Evolutionary conservation across 2,888 invertebrate species (phyloP).

Genomic region (Helleia helle): DNA sequence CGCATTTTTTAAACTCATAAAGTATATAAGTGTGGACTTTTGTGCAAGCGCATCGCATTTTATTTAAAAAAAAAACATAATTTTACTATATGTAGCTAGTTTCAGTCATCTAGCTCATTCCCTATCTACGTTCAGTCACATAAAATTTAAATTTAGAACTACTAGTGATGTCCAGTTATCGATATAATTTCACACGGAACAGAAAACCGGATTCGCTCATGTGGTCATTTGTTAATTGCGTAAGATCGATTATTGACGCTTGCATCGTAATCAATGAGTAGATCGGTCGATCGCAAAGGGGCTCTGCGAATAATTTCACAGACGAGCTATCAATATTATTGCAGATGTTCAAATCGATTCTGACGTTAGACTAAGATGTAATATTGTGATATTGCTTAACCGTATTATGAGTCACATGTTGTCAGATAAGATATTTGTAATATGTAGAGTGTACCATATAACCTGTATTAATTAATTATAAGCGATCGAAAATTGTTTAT

Average conservation of each 20-base stretch:
- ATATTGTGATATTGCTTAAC: background rate
- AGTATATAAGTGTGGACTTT: too few relatives aligned
- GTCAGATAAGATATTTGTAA: background rate
- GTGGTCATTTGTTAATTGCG: constrained; percentile 47
- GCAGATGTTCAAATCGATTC: constrained; percentile 10
- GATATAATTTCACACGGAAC: constrained; percentile 44
- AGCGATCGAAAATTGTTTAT: too few relatives aligned
- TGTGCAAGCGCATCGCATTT: too few relatives aligned
- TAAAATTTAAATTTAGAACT: background rate
- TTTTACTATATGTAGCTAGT: too few relatives aligned
- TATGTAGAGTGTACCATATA: too few relatives aligned
- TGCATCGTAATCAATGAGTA: constrained; percentile 32
- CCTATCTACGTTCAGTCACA: too few relatives aligned
- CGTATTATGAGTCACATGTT: constrained; percentile 2
- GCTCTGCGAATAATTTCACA: constrained; percentile 15
- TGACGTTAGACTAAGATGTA: constrained; percentile 10
- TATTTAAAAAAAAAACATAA: too few relatives aligned
- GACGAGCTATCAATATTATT: constrained; percentile 15
- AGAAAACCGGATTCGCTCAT: constrained; percentile 31
- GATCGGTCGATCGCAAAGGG: constrained; percentile 11
- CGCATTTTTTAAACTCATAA: too few relatives aligned
- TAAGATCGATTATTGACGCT: constrained; percentile 48
- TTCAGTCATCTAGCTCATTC: too few relatives aligned
- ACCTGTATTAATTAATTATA: too few relatives aligned
- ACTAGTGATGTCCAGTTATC: constrained; percentile 8